phyloP scores from a whole-genome alignment of 2,113 vertebrate species.

The Lycaon pictus region DNA sequence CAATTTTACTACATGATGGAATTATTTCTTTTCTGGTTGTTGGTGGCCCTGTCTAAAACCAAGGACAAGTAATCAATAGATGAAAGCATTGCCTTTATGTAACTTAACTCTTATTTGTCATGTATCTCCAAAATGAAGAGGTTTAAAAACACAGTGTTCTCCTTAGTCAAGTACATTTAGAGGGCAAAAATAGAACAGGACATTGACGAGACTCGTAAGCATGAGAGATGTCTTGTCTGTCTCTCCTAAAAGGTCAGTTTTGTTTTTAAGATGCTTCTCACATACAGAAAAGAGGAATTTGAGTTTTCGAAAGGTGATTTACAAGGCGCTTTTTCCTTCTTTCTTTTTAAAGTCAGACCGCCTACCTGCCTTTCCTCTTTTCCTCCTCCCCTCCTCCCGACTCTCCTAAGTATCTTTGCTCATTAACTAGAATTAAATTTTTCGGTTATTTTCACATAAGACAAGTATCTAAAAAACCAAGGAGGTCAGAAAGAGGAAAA shows the following conservation, averaged over 20 bases:
- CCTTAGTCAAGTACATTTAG: conserved; percentile 10
- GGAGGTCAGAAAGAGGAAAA: background rate
- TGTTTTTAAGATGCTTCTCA: conserved; percentile 53
- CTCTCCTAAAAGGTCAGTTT: conserved; percentile 63
- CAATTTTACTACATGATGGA: background rate
- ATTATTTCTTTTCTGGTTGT: background rate
- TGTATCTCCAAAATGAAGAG: conserved; percentile 4
- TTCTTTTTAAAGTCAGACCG: background rate
- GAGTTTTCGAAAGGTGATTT: conserved; percentile 28
- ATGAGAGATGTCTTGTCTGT: background rate
- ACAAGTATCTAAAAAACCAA: conserved; percentile 1
- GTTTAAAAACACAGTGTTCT: conserved; percentile 51
- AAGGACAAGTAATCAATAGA: conserved; percentile 38
- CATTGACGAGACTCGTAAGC: background rate
- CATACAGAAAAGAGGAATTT: background rate
- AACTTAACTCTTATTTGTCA: background rate
- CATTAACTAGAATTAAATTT: conserved; percentile 17
- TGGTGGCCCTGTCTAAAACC: background rate
- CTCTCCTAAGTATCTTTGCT: background rate
- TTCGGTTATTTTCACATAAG: conserved; percentile 12
- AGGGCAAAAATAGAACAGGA: conserved; percentile 54
- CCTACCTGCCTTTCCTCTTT: no score
- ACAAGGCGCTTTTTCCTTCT: background rate
- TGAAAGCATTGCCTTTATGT: conserved; percentile 26
- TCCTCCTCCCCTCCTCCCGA: no score